Conservation (phyloP, 2,888 invertebrate species). For the Luperina nickerlii region DNA sequence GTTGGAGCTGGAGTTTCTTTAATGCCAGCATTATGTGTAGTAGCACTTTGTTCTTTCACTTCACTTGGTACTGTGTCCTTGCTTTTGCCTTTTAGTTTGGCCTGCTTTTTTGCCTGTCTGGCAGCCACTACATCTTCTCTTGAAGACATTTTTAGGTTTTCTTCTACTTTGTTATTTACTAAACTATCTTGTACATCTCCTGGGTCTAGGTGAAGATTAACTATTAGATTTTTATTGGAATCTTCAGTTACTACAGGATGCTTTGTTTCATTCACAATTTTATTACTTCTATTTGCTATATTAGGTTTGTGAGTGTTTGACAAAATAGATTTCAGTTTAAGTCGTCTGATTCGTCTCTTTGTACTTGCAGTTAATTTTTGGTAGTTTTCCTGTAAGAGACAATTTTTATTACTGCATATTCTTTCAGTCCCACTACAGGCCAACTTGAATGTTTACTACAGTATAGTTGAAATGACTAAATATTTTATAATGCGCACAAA, state of each 20-base stretch:
- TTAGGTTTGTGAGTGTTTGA: conserved; percentile 25
- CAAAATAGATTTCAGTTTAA: conserved; percentile 71
- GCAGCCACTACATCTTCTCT: conserved; percentile 82
- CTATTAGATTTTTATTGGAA: conserved; percentile 33
- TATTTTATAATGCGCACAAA: conserved; percentile 3
- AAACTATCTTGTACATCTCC: conserved; percentile 57
- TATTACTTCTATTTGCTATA: conserved; percentile 23
- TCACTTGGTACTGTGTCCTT: conserved; percentile 65
- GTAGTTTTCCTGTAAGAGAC: conserved; percentile 41
- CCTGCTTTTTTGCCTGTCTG: conserved; percentile 85
- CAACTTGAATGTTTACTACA: not conserved
- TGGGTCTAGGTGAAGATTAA: conserved; percentile 10
- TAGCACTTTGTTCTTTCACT: conserved; percentile 49
- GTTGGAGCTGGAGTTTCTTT: conserved; percentile 38
- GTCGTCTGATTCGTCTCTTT: conserved; percentile 78
- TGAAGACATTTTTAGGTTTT: conserved; percentile 75
- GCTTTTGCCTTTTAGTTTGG: conserved; percentile 80
- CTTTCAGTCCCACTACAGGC: not conserved
- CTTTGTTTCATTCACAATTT: conserved; percentile 16
- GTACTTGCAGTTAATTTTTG: conserved; percentile 66
- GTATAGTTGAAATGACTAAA: not conserved
- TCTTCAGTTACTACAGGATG: conserved; percentile 16
- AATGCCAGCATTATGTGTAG: conserved; percentile 39
- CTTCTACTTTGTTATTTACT: conserved; percentile 46
- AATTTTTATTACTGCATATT: not conserved